Conservation (phyloP, 2,888 invertebrate species). For the Allophyes oxyacanthae region DNA sequence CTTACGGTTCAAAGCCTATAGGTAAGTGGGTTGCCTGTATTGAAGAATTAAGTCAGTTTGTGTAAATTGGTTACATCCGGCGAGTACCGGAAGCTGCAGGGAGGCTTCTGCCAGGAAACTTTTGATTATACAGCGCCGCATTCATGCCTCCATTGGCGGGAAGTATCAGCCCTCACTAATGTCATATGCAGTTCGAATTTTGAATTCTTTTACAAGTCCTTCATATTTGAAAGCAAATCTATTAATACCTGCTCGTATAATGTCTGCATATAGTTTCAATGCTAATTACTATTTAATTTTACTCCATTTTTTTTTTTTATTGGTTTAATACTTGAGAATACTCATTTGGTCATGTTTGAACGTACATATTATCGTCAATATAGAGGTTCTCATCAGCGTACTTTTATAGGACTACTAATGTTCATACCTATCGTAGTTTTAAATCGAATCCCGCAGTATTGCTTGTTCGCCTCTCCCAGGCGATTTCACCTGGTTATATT, state of each 20-base stretch:
- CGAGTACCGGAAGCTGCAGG: conserved; percentile 64
- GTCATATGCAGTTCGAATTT: neutral
- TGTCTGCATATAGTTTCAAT: neutral
- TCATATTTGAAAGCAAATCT: too few species aligned
- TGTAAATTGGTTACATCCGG: conserved; percentile 79
- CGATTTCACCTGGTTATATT: conserved; percentile 71
- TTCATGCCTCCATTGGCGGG: conserved; percentile 12
- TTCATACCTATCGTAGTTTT: conserved; percentile 72
- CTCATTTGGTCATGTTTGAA: too few species aligned
- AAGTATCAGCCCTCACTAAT: conserved; percentile 15
- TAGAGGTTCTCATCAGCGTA: conserved; percentile 34
- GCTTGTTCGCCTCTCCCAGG: conserved; percentile 72
- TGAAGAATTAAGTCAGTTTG: conserved; percentile 78
- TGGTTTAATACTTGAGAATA: too few species aligned
- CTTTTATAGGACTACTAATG: conserved; percentile 53
- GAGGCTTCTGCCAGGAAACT: conserved; percentile 56
- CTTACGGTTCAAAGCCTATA: conserved; percentile 58
- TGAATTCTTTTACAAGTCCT: neutral
- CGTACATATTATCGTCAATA: too few species aligned
- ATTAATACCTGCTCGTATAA: neutral
- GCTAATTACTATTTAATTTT: too few species aligned
- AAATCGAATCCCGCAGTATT: conserved; percentile 83
- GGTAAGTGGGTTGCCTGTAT: conserved; percentile 43
- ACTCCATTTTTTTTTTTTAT: too few species aligned
- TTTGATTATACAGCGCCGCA: conserved; percentile 64